Base-by-base conservation (phyloP, 1,140 invertebrate species). In the Charaxes varanes region DNA sequence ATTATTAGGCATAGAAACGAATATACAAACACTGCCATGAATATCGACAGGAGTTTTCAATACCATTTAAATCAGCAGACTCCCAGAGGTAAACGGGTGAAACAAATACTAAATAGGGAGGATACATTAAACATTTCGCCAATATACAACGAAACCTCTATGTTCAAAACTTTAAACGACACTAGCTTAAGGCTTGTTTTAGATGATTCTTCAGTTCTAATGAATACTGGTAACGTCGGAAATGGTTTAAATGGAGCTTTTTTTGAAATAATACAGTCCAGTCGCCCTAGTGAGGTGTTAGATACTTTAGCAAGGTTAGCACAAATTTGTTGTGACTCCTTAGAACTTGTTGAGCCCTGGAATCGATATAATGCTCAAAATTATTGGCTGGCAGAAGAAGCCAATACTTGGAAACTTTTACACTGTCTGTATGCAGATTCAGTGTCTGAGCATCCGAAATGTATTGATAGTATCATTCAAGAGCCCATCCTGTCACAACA, bases 391-490 rank as follows among this genome's bases (percentile, higher is more conserved):
- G 88, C 91, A 40, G 90, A 92, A 64, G 95, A 97, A 70, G 87
- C 91, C 24, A 93, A 95, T 62, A 95, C 92, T 3, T 97, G 95
- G 95, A 87, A 93, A 50, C 83, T 97, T 16, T 55, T 97, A 4
- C 87, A 90, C 52, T 91, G 90, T 44, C 74, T 97, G 2, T 95
- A 93, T 74, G 88, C 91, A 55, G 93, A 97, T 78, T 87, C 93
- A 24, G 67, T 93, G 16, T 67, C 76, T 34, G 83, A 76, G 35
- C 80, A 77, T 62, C 86, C 66, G 45, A 72, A 87, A 21, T 85
- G 86, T 5, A 60, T 85, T 1, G 84, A 88, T 21, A 69, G 49
- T 26, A 53, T 85, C 21, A 59, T 81, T 15, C 82, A 84, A 13
- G 86, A 88, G 46, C 65, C 81, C 17, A 78, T 71, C 3, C 62